phyloP scores from a whole-genome alignment of 1,140 invertebrate genomes.

The Rhopalosiphum padi region DNA sequence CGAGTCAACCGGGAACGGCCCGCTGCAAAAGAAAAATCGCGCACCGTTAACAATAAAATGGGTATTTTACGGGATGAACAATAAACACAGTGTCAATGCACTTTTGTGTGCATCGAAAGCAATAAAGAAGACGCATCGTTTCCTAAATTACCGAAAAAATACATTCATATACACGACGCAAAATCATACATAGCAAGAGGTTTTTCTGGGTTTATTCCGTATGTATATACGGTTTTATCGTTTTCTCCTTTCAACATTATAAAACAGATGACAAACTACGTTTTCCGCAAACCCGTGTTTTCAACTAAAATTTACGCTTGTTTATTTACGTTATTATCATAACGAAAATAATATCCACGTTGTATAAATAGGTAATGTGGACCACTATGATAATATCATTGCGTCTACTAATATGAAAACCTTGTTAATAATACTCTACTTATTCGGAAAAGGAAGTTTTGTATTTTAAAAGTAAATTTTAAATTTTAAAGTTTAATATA shows the following conservation, averaged over 20 bases:
- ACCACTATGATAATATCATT: not conserved
- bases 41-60: not conserved
- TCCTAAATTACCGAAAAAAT: conserved; percentile 45
- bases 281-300: not conserved
- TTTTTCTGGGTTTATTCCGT: not conserved
- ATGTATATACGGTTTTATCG: not conserved
- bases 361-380: not conserved
- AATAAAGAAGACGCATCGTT: conserved; percentile 43
- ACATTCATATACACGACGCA: conserved; percentile 17
- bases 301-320: not conserved
- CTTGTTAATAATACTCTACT: not conserved
- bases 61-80: conserved; percentile 26
- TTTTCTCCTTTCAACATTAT: not conserved
- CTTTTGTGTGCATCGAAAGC: conserved; percentile 10
- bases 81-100: conserved; percentile 16
- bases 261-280: conserved; percentile 17
- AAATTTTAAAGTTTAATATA: not conserved
- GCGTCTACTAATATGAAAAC: not conserved
- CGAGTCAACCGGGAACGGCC: not conserved
- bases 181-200: not conserved
- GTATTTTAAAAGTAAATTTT: not conserved
- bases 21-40: not conserved
- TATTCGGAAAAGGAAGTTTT: not conserved
- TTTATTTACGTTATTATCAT: not conserved
- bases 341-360: not conserved